phyloP scores from a whole-genome alignment of 2,888 invertebrate genomes.

The Crioceris asparagi region DNA sequence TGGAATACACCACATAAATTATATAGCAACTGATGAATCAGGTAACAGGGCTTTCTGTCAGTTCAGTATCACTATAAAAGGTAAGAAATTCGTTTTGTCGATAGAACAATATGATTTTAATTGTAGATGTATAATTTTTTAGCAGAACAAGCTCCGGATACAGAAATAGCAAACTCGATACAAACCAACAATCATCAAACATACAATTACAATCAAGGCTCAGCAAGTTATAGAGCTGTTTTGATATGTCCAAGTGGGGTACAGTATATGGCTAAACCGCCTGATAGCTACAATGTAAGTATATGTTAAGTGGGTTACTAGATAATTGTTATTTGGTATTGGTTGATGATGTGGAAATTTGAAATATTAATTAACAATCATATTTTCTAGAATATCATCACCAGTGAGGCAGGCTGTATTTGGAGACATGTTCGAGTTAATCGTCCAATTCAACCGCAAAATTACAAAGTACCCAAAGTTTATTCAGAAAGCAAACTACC shows the following conservation, averaged over 20 bases:
- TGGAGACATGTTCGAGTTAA: slow-evolving; percentile 30
- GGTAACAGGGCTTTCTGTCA: slow-evolving; percentile 52
- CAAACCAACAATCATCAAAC: no score
- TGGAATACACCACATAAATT: slow-evolving; percentile 52
- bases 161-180: slow-evolving; percentile 16
- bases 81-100: slow-evolving; percentile 31
- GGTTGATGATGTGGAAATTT: no score
- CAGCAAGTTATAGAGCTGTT: slow-evolving; percentile 27
- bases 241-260: slow-evolving; percentile 34
- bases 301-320: no score
- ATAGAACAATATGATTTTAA: neutral
- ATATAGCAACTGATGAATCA: slow-evolving; percentile 52
- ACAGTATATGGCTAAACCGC: slow-evolving; percentile 28
- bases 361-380: no score
- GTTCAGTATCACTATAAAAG: slow-evolving; percentile 50
- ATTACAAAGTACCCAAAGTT: slow-evolving; percentile 21
- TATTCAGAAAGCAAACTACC: slow-evolving; percentile 24
- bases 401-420: slow-evolving; percentile 29
- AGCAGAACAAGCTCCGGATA: slow-evolving; percentile 8
- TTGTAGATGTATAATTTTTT: neutral
- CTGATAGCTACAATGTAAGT: slow-evolving; percentile 28
- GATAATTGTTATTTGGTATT: no score
- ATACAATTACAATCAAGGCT: slow-evolving; percentile 15
- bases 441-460: slow-evolving; percentile 21
- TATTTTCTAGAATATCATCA: slow-evolving; percentile 25